phyloP scores from a whole-genome alignment of 2,797 vertebrate species.

The Hemibagrus guttatus region DNA sequence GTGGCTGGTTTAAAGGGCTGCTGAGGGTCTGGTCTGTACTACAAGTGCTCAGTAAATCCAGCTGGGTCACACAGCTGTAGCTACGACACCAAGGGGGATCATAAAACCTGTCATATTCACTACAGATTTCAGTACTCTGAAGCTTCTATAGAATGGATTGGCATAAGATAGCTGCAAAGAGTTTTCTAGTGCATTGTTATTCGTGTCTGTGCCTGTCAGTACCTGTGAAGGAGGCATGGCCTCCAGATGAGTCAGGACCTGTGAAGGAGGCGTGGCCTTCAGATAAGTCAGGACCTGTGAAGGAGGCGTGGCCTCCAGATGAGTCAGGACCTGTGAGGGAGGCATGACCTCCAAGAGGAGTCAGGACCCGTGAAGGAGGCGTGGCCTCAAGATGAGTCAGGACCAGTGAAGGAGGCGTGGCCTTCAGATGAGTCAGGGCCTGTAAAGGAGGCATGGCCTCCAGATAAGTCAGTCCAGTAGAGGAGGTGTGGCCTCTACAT shows the following conservation, averaged over 20 bases:
- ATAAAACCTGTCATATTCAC: neutral
- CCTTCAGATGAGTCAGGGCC: neutral
- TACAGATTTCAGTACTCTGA: neutral
- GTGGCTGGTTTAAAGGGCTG: conserved; percentile 14
- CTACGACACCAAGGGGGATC: conserved; percentile 5
- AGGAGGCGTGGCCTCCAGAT: neutral
- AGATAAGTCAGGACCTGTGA: neutral
- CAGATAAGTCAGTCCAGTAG: neutral
- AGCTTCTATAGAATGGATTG: neutral
- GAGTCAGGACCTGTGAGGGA: neutral
- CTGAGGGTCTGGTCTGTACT: neutral
- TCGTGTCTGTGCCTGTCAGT: neutral
- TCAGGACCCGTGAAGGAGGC: neutral
- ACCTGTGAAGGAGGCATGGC: too few relatives aligned
- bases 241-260: neutral
- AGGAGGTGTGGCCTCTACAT: neutral
- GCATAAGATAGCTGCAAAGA: neutral
- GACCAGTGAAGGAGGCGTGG: neutral
- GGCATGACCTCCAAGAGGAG: neutral
- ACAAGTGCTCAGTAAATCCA: conserved; percentile 19
- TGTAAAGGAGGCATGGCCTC: neutral
- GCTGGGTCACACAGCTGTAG: conserved; percentile 3
- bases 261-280: neutral
- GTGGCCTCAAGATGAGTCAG: neutral
- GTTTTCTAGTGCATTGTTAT: neutral